Percentiles rank a stretch among this genome's conserved stretches.
phyloP scores from a whole-genome alignment of 2,797 vertebrate species.

The Gouania willdenowi region DNA sequence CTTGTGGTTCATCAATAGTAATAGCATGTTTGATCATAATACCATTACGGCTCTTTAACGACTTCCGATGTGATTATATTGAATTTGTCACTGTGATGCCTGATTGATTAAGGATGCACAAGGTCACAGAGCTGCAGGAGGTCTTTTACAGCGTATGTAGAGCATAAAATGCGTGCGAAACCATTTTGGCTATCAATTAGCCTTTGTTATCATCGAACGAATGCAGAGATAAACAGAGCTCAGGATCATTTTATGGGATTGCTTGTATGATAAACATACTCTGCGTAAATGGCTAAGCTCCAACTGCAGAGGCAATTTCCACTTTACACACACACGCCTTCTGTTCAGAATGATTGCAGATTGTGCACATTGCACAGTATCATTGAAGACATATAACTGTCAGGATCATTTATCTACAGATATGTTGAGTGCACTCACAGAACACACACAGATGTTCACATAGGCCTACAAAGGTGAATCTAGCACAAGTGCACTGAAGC shows the following conservation, averaged over 20 bases:
- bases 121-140: too few species aligned
- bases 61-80: not conserved
- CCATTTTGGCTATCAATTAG: conserved; percentile 5
- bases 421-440: conserved; percentile 15
- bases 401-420: conserved; percentile 41
- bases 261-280: conserved; percentile 39
- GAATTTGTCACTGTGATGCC: not conserved
- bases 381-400: conserved; percentile 49
- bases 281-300: conserved; percentile 28
- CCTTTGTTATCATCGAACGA: conserved; percentile 1
- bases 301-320: conserved; percentile 47
- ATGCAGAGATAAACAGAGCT: conserved; percentile 12
- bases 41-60: not conserved
- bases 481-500: not conserved
- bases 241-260: conserved; percentile 36
- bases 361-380: conserved; percentile 48
- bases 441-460: not conserved
- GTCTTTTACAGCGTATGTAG: not conserved
- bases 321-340: conserved; percentile 22
- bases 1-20: too few species aligned
- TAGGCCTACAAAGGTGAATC: not conserved
- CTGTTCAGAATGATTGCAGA: conserved; percentile 45
- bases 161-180: conserved; percentile 3
- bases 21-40: conserved; percentile 3
- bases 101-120: too few species aligned